Base-by-base conservation (phyloP, 2,888 invertebrate genomes). In the Plagiodera versicolora region DNA sequence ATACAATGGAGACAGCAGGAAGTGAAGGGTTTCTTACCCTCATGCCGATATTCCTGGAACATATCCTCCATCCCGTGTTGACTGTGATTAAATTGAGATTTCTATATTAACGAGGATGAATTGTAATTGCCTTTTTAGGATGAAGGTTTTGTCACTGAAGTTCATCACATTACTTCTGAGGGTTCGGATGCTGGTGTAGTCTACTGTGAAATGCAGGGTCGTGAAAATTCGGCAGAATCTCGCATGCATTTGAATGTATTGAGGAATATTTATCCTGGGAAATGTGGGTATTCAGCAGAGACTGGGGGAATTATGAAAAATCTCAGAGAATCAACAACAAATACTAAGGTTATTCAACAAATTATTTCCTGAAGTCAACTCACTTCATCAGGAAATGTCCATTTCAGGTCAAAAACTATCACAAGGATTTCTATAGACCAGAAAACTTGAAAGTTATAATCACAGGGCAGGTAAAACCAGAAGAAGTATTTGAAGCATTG, bases 171-270 rank as follows among this genome's bases (percentile, higher is more conserved):
- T 64, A 93, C 91, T 71, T 91, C 89, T 0, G 88, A 91, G 61
- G 96, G 95, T 0, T 89, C 92, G 67, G 90, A 97, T 83, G 94
- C 91, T 10, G 97, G 97, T 16, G 94, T 96, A 11, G 95, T 96
- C n/a, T 96, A 96, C 78, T 94, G 93, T 79, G 96, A 97, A 82
- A 95, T 95, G 92, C 95, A 94, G 80, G 92, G 90, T 0, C 78
- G 86, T 28, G 94, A 94, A 78, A 94, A 92, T 78, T 85, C 84
- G n/a, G 90, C 90, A 3, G 91, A 91, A 74, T 87, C 87, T 60
- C 82, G 89, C 62, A 85, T 89, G 63, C 85, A 89, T 69, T 79
- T 87, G 57, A 85, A 85, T 67, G 79, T 94, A 76, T 77, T 86
- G 17, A 82, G 88, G 65, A 85, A 86, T 1, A 85, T 93, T 77